Base-by-base conservation (phyloP, 2,113 vertebrate species). In the Salvator merianae region DNA sequence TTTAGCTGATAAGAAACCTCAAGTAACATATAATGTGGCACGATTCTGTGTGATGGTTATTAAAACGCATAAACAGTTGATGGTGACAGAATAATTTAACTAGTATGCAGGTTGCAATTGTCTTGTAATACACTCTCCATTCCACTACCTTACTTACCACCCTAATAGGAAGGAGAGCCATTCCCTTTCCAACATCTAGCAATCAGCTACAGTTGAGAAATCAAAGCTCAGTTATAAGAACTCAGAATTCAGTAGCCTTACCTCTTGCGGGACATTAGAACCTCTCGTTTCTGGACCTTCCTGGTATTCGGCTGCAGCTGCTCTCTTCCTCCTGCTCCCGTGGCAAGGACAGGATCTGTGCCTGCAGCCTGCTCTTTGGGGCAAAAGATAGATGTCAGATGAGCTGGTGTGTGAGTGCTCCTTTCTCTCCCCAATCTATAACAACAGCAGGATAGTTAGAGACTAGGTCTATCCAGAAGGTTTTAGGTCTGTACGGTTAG, bases 281-380 rank as follows among this genome's bases (percentile, higher is more conserved):
- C 59, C 12, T 55, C n/a, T 1, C 84, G 34, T 30, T 68, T 55
- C 71, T 69, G 62, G 34, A 38, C 50, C 12, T 75, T 77, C 86
- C 40, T 32, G 0, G 0, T n/a, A 14, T 71, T n/a, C 20, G 8
- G 30, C 5, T 47, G 30, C 38, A n/a, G 47, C 70, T 47, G 1
- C 65, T 77, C 13, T 63, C 72, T n/a, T 4, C 3, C 7, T 3
- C 0, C 0, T 59, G 30, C 65, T 77, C 14, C 70, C 30, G 55
- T 9, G 8, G 70, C 76, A 13, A 40, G 2, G 34, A 74, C 70
- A 2, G 16, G 26, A n/a, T 75, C 74, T 16, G 74, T 10, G 1
- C 66, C 40, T n/a, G 66, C 26, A 63, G 47, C 79, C 87, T 87
- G 90, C 38, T 84, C 87, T 91, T 88, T 84, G 79, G 79, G 63